Evolutionary conservation across 1,140 invertebrate genomes (phyloP).

Genomic region (Bilobella aurantiaca): DNA sequence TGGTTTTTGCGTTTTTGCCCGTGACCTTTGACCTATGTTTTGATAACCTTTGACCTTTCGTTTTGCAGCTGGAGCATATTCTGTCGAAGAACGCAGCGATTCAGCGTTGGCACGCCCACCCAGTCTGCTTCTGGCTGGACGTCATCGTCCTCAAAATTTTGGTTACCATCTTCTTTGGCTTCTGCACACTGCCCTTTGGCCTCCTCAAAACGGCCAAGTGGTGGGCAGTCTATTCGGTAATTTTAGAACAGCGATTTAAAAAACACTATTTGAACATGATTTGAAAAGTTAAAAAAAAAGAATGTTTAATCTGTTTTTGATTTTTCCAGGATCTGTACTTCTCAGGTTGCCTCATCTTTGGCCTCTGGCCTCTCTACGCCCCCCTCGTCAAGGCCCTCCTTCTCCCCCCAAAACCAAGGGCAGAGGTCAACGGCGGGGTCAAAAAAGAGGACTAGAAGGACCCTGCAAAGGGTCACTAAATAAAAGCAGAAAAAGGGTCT

Average conservation of each 20-base stretch:
- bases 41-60: no score
- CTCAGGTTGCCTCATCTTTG: constrained; percentile 52
- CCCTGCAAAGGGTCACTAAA: background rate
- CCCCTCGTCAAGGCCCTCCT: constrained; percentile 37
- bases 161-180: constrained; percentile 71
- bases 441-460: background rate
- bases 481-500: no score
- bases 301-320: background rate
- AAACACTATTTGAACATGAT: background rate
- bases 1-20: no score
- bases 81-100: constrained; percentile 37
- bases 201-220: constrained; percentile 58
- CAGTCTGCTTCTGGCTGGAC: constrained; percentile 26
- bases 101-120: constrained; percentile 27
- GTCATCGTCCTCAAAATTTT: constrained; percentile 57
- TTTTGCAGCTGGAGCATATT: constrained; percentile 38
- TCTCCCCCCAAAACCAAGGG: background rate
- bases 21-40: background rate
- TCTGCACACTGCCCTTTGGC: constrained; percentile 67
- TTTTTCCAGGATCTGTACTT: constrained; percentile 45
- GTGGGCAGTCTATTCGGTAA: constrained; percentile 50
- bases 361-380: constrained; percentile 48
- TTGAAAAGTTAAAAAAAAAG: no score
- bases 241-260: no score
- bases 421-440: background rate